Base-by-base conservation (phyloP, 64 coral and sea anemone species). In the Orbicella faveolata region DNA sequence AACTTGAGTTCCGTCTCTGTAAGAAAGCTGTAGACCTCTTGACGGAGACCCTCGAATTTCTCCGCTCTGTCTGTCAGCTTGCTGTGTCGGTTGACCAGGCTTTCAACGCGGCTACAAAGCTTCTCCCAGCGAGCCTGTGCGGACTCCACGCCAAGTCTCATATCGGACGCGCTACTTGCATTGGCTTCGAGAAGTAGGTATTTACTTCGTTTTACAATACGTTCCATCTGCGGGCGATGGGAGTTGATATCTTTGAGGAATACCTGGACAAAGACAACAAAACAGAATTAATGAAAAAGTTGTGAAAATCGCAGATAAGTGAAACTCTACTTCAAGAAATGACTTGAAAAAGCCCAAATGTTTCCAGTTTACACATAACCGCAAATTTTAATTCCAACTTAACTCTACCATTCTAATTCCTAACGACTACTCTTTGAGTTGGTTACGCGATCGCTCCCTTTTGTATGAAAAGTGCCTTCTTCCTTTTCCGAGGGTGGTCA, bases 131-230 rank as follows among this genome's bases (percentile, higher is more conserved):
- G 91, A 10, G 52, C 62, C 76, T 90, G 64, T 11, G 85, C 84
- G 4, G 95, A 93, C 63, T 91, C 87, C 11, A 96, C 95, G 2
- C 92, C 89, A 20, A 91, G 51, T 39, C 80, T 84, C 33, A 96
- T 86, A 64, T 90, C 88, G 53, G 90, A 79, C 9, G 90, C 83
- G 13, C 91, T 73, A 35, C 81, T 84, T 3, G 83, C 30, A 15
- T 86, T 89, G 55, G 81, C 79, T 48, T 96, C 95, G 33, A 89
- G 65, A 59, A 93, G 57, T 34, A 96, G 44, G 62, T 96, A 96
- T 63, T 78, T 86, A 76, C 95, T 96, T 19, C 95, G 91, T 21
- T 92, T 92, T n/a, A 72, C 75, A 34, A 96, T 96, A 3, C 95
- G 87, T 77, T 96, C 87, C 83, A 96, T 83, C 84, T 96, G 95